phyloP scores from a whole-genome alignment of 2,113 vertebrate genomes.

The Seriola rivoliana region DNA sequence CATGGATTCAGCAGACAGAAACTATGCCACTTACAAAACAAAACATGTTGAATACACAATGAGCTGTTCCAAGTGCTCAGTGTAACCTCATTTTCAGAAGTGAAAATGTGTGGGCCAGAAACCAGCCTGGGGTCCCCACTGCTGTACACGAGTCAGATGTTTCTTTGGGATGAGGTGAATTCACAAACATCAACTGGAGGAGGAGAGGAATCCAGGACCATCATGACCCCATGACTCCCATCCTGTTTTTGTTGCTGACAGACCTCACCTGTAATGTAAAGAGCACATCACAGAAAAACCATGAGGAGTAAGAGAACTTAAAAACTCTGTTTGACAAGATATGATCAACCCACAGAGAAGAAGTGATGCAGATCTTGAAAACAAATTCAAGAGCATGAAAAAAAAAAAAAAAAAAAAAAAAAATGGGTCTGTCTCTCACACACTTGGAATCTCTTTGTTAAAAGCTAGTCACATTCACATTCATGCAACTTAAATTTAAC shows the following conservation, averaged over 20 bases:
- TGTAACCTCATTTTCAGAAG: not conserved
- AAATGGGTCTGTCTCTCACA: not conserved
- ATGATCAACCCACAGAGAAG: not conserved
- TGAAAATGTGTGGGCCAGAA: not conserved
- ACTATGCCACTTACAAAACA: constrained; percentile 6
- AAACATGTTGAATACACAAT: not conserved
- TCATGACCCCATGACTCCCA: not conserved
- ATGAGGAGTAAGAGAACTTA: too few relatives aligned
- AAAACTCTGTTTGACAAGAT: too few relatives aligned
- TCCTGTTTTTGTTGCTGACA: not conserved
- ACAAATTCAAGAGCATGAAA: not conserved
- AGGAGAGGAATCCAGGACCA: not conserved
- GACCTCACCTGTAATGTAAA: not conserved
- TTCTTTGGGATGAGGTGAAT: not conserved
- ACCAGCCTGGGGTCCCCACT: not conserved
- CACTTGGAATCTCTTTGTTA: not conserved
- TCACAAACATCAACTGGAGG: not conserved
- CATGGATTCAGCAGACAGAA: not conserved
- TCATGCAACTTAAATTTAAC: not conserved
- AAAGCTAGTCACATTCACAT: constrained; percentile 2
- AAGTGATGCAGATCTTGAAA: not conserved
- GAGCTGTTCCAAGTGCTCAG: not conserved
- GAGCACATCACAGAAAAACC: not conserved
- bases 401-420: not conserved
- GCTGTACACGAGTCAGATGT: not conserved